A percentile compares a stretch with the other conserved stretches of the same genome.
Conservation (phyloP, 2,797 vertebrate species). For the Crocodylus rhombifer region DNA sequence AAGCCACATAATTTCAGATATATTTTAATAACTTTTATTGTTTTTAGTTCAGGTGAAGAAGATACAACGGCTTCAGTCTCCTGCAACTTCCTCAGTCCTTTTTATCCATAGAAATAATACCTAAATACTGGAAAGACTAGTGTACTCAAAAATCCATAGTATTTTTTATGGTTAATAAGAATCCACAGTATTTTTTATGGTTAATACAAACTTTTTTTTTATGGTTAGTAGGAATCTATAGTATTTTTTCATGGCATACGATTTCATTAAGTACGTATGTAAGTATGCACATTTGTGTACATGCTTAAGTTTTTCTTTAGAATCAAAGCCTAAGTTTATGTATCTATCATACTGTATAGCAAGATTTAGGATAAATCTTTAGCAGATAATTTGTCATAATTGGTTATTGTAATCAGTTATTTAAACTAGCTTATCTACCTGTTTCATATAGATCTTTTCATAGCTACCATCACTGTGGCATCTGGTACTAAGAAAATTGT, state of each 20-base stretch:
- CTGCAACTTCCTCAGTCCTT: neutral
- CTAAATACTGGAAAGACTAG: neutral
- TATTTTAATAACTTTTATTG: constrained; percentile 1
- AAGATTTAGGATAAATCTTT: neutral
- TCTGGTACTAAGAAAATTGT: neutral
- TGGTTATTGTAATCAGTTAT: neutral
- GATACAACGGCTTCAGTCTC: neutral
- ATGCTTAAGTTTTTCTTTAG: no score
- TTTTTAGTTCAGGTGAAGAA: neutral
- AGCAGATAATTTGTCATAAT: neutral
- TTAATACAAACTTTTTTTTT: no score
- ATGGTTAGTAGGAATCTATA: no score
- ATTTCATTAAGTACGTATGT: neutral
- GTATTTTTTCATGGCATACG: neutral
- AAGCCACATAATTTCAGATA: neutral
- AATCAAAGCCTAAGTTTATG: no score
- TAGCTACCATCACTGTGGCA: neutral
- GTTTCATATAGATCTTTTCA: neutral
- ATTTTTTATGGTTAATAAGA: no score
- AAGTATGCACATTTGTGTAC: no score
- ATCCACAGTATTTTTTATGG: no score
- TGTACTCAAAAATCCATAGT: neutral
- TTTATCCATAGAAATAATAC: neutral
- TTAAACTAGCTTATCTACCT: neutral
- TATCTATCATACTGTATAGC: neutral